Evolutionary conservation across 2,888 invertebrate genomes (phyloP).

Genomic region (Epinotia nisella): DNA sequence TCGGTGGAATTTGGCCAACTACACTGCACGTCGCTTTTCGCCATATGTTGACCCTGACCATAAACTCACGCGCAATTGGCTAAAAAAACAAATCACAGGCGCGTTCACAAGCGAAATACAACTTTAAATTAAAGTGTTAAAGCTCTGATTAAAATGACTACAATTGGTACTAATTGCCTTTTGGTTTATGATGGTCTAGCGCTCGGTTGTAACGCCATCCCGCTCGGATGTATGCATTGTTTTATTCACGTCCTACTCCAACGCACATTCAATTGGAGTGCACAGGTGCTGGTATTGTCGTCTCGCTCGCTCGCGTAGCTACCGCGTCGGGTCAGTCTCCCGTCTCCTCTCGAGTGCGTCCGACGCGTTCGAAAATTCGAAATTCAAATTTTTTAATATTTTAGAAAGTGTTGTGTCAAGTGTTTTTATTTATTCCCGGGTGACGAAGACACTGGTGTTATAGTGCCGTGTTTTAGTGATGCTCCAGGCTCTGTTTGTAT

Average conservation of each 20-base stretch:
- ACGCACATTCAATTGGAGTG: slow-evolving; percentile 77
- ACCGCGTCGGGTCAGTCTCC: slow-evolving; percentile 68
- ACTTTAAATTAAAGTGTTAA: slow-evolving; percentile 48
- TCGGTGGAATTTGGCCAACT: slow-evolving; percentile 70
- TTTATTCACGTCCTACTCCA: slow-evolving; percentile 72
- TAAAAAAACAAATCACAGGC: slow-evolving; percentile 52
- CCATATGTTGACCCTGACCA: slow-evolving; percentile 83
- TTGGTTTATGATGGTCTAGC: slow-evolving; percentile 45
- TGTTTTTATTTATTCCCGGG: slow-evolving; percentile 56
- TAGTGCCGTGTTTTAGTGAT: slow-evolving; percentile 55
- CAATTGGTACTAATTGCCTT: slow-evolving; percentile 55
- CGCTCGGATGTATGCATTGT: slow-evolving; percentile 70
- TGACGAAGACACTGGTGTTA: slow-evolving; percentile 55
- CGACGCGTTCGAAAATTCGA: slow-evolving; percentile 56
- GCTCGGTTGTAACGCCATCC: slow-evolving; percentile 61
- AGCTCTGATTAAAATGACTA: slow-evolving; percentile 47
- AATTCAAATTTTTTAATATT: slow-evolving; percentile 49
- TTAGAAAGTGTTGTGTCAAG: slow-evolving; percentile 62
- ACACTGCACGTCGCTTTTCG: slow-evolving; percentile 65
- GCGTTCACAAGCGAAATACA: slow-evolving; percentile 46
- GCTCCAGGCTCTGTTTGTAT: slow-evolving; percentile 58
- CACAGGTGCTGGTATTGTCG: slow-evolving; percentile 75
- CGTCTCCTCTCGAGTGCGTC: slow-evolving; percentile 54
- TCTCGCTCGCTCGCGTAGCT: slow-evolving; percentile 69
- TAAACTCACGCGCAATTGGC: slow-evolving; percentile 59